phyloP scores from a whole-genome alignment of 2,113 vertebrate genomes.

The Alces alces region DNA sequence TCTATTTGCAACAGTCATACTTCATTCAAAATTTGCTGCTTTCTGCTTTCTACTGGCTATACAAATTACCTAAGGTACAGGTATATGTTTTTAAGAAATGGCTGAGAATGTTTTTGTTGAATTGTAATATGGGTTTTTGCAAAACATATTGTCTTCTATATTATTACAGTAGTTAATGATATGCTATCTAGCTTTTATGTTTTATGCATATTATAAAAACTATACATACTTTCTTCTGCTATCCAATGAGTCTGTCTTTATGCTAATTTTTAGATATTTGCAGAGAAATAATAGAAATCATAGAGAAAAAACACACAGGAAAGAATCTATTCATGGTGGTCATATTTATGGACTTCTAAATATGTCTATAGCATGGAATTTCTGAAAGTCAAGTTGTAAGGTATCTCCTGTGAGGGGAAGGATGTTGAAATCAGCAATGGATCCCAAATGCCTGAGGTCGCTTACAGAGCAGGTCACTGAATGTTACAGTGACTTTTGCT shows the following conservation, averaged over 20 bases:
- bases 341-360: not conserved
- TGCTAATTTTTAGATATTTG: not conserved
- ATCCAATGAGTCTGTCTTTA: not conserved
- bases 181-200: not conserved
- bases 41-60: not conserved
- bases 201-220: not conserved
- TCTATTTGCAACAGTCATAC: not conserved
- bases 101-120: not conserved
- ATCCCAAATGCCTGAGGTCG: accelerated
- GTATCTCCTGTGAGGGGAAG: not conserved
- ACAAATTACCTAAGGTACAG: not conserved
- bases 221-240: not conserved
- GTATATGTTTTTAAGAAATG: not conserved
- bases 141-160: not conserved
- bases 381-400: not conserved
- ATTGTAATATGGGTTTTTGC: not conserved
- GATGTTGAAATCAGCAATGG: not conserved
- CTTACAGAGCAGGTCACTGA: not conserved
- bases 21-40: not conserved
- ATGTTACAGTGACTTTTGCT: not conserved
- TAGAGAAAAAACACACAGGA: not conserved
- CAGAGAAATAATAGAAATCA: not conserved
- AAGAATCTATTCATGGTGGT: not conserved
- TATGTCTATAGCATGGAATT: not conserved
- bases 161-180: not conserved